These are phyloP conservation scores for Brachyptera risi DNA, from an alignment of 2,888 invertebrate genomes.

Conservation along the genomic window DNA sequence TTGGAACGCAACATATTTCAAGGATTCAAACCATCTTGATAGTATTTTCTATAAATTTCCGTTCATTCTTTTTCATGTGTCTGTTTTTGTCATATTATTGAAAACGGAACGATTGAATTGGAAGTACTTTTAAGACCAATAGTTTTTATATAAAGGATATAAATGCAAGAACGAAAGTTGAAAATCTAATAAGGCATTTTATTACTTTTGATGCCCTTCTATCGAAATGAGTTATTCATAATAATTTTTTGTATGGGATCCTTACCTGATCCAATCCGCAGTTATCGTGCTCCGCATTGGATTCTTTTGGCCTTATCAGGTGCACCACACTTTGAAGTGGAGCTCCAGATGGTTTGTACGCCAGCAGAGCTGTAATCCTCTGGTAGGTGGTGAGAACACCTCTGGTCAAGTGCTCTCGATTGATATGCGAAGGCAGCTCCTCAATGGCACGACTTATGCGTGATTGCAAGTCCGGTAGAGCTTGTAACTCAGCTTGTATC, in stretches of 20 bases:
- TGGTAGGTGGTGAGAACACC: background rate
- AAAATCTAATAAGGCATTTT: too few species aligned
- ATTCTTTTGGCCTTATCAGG: constrained; percentile 12
- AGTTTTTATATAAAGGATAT: too few species aligned
- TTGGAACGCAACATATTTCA: too few species aligned
- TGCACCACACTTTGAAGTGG: constrained; percentile 10
- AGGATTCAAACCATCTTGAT: too few species aligned
- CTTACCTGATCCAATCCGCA: constrained; percentile 24
- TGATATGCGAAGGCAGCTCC: background rate
- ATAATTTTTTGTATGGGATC: too few species aligned
- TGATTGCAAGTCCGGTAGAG: constrained; percentile 9
- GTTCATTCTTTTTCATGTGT: too few species aligned
- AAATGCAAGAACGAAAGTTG: too few species aligned
- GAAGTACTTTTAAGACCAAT: too few species aligned
- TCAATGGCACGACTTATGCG: background rate
- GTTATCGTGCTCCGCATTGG: background rate
- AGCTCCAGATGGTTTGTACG: background rate
- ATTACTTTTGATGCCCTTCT: too few species aligned
- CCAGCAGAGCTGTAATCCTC: constrained; percentile 7
- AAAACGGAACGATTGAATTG: too few species aligned
- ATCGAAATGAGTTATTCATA: too few species aligned
- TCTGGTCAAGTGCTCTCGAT: background rate
- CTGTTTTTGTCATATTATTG: background rate
- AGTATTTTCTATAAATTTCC: too few species aligned
- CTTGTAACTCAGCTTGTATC: constrained; percentile 9